Percentiles rank a stretch among this genome's conserved stretches.
These are phyloP conservation scores for Micromys minutus DNA, from an alignment of 2,113 vertebrate species.

Conservation along the genomic window DNA sequence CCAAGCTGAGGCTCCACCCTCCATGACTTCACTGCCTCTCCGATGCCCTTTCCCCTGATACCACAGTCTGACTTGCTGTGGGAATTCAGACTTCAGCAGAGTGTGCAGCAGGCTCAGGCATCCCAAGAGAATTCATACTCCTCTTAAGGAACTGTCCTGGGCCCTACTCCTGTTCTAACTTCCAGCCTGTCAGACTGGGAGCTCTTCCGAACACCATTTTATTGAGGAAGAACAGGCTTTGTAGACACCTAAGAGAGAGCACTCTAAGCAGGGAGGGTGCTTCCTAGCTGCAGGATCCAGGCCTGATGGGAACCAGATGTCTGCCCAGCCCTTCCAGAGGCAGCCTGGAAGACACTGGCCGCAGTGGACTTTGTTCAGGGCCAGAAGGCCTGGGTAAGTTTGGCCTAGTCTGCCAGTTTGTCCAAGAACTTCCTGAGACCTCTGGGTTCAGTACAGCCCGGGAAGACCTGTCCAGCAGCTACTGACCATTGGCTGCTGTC, in stretches of 20 bases:
- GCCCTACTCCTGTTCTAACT: background rate
- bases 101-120: fast-evolving
- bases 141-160: background rate
- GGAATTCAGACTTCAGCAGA: background rate
- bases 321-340: background rate
- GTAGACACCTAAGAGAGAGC: no score
- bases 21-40: background rate
- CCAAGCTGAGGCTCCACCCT: background rate
- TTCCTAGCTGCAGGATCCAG: background rate
- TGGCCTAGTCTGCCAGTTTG: background rate
- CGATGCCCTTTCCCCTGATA: background rate
- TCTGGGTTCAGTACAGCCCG: fast-evolving
- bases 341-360: background rate
- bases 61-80: background rate
- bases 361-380: background rate
- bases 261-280: background rate
- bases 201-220: no score
- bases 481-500: background rate
- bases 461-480: background rate
- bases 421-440: background rate
- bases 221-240: no score
- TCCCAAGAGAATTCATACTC: background rate
- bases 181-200: background rate
- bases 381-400: background rate
- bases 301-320: background rate